Percentiles rank a stretch among this genome's conserved stretches.
Evolutionary conservation across 2,888 invertebrate genomes (phyloP).

Genomic region (Oxycera nigricornis): DNA sequence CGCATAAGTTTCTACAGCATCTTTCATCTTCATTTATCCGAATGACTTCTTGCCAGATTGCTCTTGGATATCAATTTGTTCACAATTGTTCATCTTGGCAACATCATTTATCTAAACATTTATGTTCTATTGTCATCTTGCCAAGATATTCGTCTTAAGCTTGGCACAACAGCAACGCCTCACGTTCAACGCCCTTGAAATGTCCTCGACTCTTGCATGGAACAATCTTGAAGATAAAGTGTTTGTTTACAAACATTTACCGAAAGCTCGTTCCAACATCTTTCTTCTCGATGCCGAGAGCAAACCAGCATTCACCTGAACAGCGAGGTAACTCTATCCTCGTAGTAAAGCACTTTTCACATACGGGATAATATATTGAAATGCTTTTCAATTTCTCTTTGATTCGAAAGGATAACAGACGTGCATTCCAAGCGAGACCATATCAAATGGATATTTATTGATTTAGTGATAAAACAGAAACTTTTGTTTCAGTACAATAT

Average conservation of each 20-base stretch:
- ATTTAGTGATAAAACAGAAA: neutral
- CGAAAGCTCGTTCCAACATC: neutral
- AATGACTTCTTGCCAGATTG: too few species aligned
- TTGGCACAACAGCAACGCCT: too few species aligned
- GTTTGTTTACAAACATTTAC: neutral
- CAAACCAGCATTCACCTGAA: neutral
- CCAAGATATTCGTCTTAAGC: too few species aligned
- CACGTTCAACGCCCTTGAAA: too few species aligned
- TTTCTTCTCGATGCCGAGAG: neutral
- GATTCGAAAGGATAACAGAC: neutral
- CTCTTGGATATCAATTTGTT: too few species aligned
- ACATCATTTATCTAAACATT: too few species aligned
- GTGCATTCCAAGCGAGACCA: neutral
- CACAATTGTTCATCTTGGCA: too few species aligned
- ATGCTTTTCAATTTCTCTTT: neutral
- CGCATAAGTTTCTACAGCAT: too few species aligned
- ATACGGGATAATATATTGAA: neutral
- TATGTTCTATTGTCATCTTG: too few species aligned
- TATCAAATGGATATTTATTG: slow-evolving; percentile 3
- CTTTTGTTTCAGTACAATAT: neutral
- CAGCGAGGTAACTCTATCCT: neutral
- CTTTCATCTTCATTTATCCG: too few species aligned
- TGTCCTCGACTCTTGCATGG: too few species aligned
- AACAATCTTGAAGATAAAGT: too few species aligned
- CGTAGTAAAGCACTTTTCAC: neutral